Percentiles rank a stretch among this genome's conserved stretches.
Evolutionary conservation across 2,888 invertebrate genomes (phyloP).

Genomic region (Polietes domitor): DNA sequence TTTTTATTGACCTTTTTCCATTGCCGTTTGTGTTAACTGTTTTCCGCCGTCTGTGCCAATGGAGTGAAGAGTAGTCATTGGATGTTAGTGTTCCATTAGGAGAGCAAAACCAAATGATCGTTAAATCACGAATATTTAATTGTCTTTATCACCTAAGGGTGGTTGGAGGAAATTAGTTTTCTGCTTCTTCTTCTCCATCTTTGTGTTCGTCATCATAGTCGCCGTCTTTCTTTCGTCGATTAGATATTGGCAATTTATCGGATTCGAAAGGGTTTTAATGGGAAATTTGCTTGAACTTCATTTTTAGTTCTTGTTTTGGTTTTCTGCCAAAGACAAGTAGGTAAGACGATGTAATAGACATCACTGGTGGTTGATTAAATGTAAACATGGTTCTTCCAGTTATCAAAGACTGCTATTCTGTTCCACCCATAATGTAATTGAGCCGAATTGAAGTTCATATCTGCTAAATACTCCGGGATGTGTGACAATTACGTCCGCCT

Average conservation of each 20-base stretch:
- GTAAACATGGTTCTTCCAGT: background rate
- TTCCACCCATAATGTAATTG: too few species aligned
- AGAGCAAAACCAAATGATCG: slow-evolving; percentile 78
- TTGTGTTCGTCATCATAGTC: background rate
- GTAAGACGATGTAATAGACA: background rate
- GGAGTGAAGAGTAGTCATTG: slow-evolving; percentile 47
- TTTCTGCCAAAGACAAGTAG: background rate
- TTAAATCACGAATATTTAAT: slow-evolving; percentile 81
- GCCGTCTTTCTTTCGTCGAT: background rate
- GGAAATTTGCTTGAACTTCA: background rate
- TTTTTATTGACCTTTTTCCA: slow-evolving; percentile 46
- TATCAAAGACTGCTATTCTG: background rate
- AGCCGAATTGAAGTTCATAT: too few species aligned
- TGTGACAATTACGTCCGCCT: too few species aligned
- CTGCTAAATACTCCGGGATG: too few species aligned
- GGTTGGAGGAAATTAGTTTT: slow-evolving; percentile 71
- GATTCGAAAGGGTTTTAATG: slow-evolving; percentile 29
- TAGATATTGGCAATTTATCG: slow-evolving; percentile 25
- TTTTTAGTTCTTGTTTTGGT: background rate
- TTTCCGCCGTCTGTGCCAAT: slow-evolving; percentile 59
- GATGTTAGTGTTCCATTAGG: slow-evolving; percentile 54
- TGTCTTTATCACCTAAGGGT: slow-evolving; percentile 80
- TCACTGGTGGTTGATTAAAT: background rate
- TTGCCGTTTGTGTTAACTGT: slow-evolving; percentile 18
- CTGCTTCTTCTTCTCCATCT: background rate